Evolutionary conservation across 1,140 invertebrate species (phyloP).

Genomic region (Drosophila tristis): DNA sequence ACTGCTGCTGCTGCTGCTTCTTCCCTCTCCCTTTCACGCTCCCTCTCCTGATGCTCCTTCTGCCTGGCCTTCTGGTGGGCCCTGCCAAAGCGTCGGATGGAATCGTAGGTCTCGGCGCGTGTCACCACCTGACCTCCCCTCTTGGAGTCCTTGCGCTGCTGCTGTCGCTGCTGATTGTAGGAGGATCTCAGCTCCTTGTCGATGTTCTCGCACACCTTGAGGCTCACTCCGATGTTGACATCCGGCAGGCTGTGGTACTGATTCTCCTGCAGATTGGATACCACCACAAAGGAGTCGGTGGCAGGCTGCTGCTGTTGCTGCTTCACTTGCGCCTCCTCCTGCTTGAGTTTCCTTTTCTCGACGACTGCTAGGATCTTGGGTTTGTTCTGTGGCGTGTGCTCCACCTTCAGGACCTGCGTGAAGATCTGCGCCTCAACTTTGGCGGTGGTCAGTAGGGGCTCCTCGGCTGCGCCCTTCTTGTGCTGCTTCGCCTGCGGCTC

Average conservation of each 20-base stretch:
- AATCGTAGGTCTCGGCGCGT: constrained; percentile 77
- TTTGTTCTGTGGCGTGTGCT: constrained; percentile 67
- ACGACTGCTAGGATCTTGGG: constrained; percentile 74
- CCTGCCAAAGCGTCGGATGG: constrained; percentile 76
- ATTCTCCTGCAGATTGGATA: constrained; percentile 85
- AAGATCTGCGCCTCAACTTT: constrained; percentile 57
- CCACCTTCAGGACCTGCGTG: constrained; percentile 70
- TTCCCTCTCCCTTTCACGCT: constrained; percentile 46
- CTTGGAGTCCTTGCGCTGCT: constrained; percentile 69
- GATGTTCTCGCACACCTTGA: constrained; percentile 88
- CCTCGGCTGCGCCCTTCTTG: constrained; percentile 31
- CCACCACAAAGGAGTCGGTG: constrained; percentile 51
- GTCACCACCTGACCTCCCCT: constrained; percentile 55
- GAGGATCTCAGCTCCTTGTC: constrained; percentile 87
- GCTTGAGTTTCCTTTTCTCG: constrained; percentile 66
- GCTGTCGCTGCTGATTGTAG: constrained; percentile 75
- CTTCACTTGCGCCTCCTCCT: constrained; percentile 21
- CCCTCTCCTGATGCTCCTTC: constrained; percentile 61
- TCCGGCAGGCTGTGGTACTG: constrained; percentile 89
- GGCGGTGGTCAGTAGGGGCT: constrained; percentile 15
- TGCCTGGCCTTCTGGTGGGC: constrained; percentile 76
- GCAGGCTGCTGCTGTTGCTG: constrained; percentile 41
- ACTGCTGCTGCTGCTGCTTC: constrained; percentile 30
- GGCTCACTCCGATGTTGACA: constrained; percentile 87
- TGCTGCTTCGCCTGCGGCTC: constrained; percentile 64